Evolutionary conservation across 2,888 invertebrate species (phyloP), one percentile per base, ranked within the genome.

Genomic region (Athripsodes cinereus): DNA sequence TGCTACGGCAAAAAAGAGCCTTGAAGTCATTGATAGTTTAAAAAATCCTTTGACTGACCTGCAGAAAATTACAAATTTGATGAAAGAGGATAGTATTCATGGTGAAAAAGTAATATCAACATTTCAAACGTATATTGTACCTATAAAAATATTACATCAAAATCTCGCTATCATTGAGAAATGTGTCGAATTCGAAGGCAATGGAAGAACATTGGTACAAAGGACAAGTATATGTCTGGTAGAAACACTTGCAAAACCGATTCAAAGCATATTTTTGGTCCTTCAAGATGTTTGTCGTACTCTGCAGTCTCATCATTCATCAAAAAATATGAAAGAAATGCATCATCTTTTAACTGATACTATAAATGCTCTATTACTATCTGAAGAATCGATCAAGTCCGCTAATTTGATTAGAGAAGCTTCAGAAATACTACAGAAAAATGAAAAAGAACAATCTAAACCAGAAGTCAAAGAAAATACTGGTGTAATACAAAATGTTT

Each of bases 201-300:
- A 81, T 35, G 85, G 81, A 11, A 83, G 81, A 55, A 86, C 87
- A 0, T 71, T 87, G 8, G 84, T 87, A 1, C 85, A 86, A 67
- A 80, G 82, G 67, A 86, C 87, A 0, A 86, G 87, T 68, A 79
- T 82, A 13, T 83, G 83, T 65, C 81, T 87, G 59, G 74, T 87
- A 57, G 82, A 85, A 65, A 81, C 76, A 21, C 80, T 83, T 58
- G 80, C 82, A 2, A 71, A 74, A 49, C 76, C 82, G 62, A 71
- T 87, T 62, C 76, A 81, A 51, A 74, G 78, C 50, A 72, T 81
- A 3, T 71, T 86, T 52, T 74, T 76, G 16, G 74, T 80, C 63
- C 69, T 86, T 1, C 79, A 81, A 62, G 71, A 74, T 16, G 71
- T 81, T 2, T 72, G 76, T 20, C 53, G 69, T 59, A 65, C 72